Conservation (phyloP, 2,888 invertebrate species). For the Cantharis rufa region DNA sequence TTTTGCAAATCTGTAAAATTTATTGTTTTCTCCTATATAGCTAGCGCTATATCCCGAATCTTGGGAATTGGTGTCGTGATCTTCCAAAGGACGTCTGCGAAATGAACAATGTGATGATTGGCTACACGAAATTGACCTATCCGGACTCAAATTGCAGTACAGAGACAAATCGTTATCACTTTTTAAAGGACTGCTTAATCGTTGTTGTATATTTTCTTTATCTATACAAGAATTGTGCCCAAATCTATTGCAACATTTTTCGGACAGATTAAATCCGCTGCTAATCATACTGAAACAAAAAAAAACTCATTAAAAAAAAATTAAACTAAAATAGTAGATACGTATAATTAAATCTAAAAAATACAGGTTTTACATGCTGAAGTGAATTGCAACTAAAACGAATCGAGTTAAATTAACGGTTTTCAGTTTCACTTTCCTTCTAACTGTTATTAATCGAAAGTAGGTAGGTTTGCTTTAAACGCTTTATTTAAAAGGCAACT, state of each 20-base stretch:
- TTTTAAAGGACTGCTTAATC: slow-evolving; percentile 42
- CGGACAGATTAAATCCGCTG: slow-evolving; percentile 16
- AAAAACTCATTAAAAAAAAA: neutral
- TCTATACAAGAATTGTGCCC: slow-evolving; percentile 20
- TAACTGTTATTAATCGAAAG: slow-evolving; percentile 2
- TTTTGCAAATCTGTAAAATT: slow-evolving; percentile 41
- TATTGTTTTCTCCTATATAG: slow-evolving; percentile 44
- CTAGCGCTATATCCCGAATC: slow-evolving; percentile 63
- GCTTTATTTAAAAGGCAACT: neutral
- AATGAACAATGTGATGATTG: slow-evolving; percentile 44
- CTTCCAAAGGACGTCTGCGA: slow-evolving; percentile 55
- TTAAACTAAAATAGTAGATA: neutral
- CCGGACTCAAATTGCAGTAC: slow-evolving; percentile 45
- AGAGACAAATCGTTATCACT: slow-evolving; percentile 51
- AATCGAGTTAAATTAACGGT: neutral
- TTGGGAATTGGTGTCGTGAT: slow-evolving; percentile 61
- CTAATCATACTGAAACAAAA: slow-evolving; percentile 28
- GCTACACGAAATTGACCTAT: slow-evolving; percentile 37
- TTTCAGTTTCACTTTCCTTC: slow-evolving; percentile 7
- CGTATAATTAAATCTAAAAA: neutral
- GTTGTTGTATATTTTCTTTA: slow-evolving; percentile 46
- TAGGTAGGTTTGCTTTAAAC: neutral
- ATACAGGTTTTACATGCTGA: neutral
- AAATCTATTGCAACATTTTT: slow-evolving; percentile 18
- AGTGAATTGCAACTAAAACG: neutral